Evolutionary conservation across 53 echinoderm and acorn worm genomes (phyloP).

Genomic region (Astropecten irregularis): DNA sequence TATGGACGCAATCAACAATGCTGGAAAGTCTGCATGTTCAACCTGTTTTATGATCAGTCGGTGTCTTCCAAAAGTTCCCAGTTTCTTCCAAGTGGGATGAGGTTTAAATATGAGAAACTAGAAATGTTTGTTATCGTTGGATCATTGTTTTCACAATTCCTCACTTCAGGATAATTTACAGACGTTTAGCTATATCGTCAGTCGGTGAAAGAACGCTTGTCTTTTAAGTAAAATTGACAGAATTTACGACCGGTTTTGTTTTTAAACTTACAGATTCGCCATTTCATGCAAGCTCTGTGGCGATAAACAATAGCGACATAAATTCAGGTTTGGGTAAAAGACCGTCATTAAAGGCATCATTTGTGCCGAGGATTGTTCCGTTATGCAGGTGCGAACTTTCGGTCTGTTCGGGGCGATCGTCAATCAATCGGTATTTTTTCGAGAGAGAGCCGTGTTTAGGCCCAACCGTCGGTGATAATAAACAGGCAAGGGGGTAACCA

Average conservation of each 20-base stretch:
- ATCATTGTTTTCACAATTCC: too few relatives aligned
- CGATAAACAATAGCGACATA: background rate
- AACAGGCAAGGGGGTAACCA: background rate
- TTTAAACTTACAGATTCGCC: background rate
- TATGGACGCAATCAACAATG: too few relatives aligned
- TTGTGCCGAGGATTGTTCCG: background rate
- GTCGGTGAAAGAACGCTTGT: conserved; percentile 21
- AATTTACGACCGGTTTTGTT: conserved; percentile 1
- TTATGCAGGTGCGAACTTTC: background rate
- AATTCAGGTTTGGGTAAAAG: background rate
- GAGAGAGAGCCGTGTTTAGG: conserved; percentile 10
- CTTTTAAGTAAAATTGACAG: conserved; percentile 6
- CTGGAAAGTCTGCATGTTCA: too few relatives aligned
- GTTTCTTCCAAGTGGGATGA: too few relatives aligned
- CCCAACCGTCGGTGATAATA: background rate
- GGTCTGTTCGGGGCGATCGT: background rate
- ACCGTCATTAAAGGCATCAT: background rate
- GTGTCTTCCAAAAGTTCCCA: too few relatives aligned
- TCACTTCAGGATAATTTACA: too few relatives aligned
- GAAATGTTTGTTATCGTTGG: too few relatives aligned
- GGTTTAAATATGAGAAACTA: too few relatives aligned
- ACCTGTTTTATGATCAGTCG: too few relatives aligned
- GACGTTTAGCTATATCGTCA: background rate
- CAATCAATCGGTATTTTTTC: conserved; percentile 12
- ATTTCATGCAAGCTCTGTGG: background rate